phyloP scores from a whole-genome alignment of 2,888 invertebrate genomes.

The Orthosia cruda region DNA sequence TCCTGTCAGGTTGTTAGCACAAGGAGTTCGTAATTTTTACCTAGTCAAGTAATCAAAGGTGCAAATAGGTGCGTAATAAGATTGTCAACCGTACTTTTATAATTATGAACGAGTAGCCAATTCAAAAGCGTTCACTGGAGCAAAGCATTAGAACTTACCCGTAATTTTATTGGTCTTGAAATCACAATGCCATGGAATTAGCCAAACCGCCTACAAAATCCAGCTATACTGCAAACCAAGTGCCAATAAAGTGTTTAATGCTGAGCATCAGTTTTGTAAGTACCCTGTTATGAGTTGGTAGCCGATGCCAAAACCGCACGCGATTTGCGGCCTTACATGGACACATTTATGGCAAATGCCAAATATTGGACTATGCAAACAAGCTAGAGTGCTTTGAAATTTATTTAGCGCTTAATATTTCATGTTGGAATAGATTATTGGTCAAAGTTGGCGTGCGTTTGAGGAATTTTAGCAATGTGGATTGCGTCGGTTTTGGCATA shows the following conservation, averaged over 20 bases:
- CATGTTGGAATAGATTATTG: constrained; percentile 53
- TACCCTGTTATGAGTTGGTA: constrained; percentile 20
- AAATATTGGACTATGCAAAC: constrained; percentile 62
- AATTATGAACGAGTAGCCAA: no score
- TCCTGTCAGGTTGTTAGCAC: no score
- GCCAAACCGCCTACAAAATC: constrained; percentile 26
- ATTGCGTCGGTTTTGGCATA: background rate
- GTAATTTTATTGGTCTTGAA: background rate
- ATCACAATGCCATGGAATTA: constrained; percentile 16
- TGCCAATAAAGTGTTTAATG: constrained; percentile 62
- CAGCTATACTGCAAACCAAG: no score
- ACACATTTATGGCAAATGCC: constrained; percentile 68
- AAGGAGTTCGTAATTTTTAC: no score
- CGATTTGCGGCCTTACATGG: constrained; percentile 70
- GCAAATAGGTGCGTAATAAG: no score
- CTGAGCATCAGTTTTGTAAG: constrained; percentile 60
- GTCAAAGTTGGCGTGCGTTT: constrained; percentile 40
- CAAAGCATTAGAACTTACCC: no score
- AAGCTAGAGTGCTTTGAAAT: constrained; percentile 63
- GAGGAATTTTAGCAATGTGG: constrained; percentile 16
- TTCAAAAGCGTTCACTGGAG: no score
- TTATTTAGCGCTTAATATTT: constrained; percentile 68
- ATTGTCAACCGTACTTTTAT: no score
- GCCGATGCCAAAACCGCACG: constrained; percentile 70
- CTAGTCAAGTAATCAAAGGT: no score